Evolutionary conservation across 2,888 invertebrate species (phyloP), one percentile per base, ranked within the genome.

Genomic region (Dryobotodes eremita): DNA sequence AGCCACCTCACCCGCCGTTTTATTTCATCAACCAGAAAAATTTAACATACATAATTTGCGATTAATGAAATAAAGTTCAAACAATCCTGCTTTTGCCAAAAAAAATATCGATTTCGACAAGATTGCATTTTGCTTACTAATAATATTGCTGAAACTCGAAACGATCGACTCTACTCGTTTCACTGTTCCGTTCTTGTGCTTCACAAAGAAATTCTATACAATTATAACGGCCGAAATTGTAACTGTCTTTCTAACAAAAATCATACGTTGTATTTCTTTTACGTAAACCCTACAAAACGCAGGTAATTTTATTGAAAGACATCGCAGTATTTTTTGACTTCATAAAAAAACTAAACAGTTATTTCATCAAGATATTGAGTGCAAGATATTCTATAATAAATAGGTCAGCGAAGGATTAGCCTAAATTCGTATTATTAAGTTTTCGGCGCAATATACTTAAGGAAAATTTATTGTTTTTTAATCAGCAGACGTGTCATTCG

Each of bases 151-250:
- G 3, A 68, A 76, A 72, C 26, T 42, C 26, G n/a, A 72, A 61
- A 48, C 4, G 5, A 62, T 20, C 90, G 31, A 77, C 93, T 96
- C 95, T 48, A 93, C 65, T 61, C 17, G 36, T 91, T 91, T 89
- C 80, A 55, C 70, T 92, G 91, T 94, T 91, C 88, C 78, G 87
- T 93, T 92, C 92, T 91, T 89, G 86, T 83, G 90, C 89, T 91
- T 91, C 92, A 95, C 94, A 96, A 95, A 94, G 94, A 95, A 96
- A 95, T 96, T 95, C 95, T 96, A 96, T 96, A 96, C 96, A 97
- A 97, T 97, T 96, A 97, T 96, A 97, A 97, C 97, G 96, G 96
- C 95, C 96, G 88, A 96, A 96, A 96, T 95, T 94, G 96, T 97
- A 97, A 97, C 96, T 95, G 96, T 97, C 95, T 94, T 77, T 92